A percentile compares a stretch with the other conserved stretches of the same genome.
phyloP scores from a whole-genome alignment of 2,797 vertebrate genomes.

The Schizopygopsis malacanthus region DNA sequence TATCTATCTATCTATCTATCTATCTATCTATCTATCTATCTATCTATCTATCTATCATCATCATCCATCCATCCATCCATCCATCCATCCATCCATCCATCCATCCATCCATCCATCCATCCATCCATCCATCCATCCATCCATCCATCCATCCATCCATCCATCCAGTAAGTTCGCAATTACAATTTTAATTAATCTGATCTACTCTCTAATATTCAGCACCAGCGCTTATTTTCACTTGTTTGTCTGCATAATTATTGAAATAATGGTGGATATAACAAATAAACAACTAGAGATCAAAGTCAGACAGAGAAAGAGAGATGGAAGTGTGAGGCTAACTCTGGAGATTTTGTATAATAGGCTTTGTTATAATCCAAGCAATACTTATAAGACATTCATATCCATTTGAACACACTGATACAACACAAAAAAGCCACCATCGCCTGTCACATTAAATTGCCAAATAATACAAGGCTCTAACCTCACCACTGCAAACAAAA shows the following conservation, averaged over 20 bases:
- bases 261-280: conserved; percentile 21
- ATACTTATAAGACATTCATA: conserved; percentile 59
- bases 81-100: neutral
- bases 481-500: conserved; percentile 57
- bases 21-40: too few species aligned
- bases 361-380: conserved; percentile 58
- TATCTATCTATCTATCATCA: too few species aligned
- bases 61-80: too few species aligned
- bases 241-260: conserved; percentile 34
- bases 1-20: neutral
- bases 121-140: neutral
- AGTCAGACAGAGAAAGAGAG: conserved; percentile 15
- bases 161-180: neutral
- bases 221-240: neutral
- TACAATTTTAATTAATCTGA: neutral
- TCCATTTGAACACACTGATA: conserved; percentile 52
- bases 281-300: conserved; percentile 47
- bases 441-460: conserved; percentile 56
- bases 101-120: neutral
- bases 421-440: conserved; percentile 28
- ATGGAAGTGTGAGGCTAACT: conserved; percentile 14
- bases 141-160: neutral
- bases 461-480: conserved; percentile 59
- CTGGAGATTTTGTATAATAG: conserved; percentile 52
- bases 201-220: conserved; percentile 27